Evolutionary conservation across 2,888 invertebrate genomes (phyloP), one percentile per base, ranked within the genome.

Genomic region (Trichacis sp.): DNA sequence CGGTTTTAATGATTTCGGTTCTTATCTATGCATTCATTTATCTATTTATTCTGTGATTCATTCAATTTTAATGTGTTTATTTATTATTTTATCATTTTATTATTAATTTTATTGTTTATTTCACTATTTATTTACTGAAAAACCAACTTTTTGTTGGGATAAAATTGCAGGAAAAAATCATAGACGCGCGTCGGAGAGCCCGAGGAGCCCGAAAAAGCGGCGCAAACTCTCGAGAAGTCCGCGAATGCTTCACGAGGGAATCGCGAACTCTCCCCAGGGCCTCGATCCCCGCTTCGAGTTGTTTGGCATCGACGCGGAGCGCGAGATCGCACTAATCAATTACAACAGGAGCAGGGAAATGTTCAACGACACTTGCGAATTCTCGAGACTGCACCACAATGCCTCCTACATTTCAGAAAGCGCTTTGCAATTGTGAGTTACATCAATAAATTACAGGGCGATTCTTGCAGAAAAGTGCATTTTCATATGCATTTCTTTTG

Each of bases 321-420:
- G 80, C 61, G 79, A 82, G 57, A 73, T 79, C 49, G 75, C 79
- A 18, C 68, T 81, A 68, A 79, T 84, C 58, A 78, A 79, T 71
- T 79, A 77, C 59, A 76, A 77, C 57, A 75, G 77, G 55, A 67
- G 77, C 46, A 74, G 77, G 36, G 79, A 81, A 63, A 75, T 76
- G 47, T 72, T 78, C 56, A 76, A 69, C 65, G 79, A 81, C 51
- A 70, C 74, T 64, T 77, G 73, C 73, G 79, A 82, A 51, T 80
- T 78, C 65, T 74, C 80, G 58, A 76, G 78, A 70, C 73, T 82
- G 67, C 77, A 82, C 76, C 82, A 73, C 74, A 83, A 81, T 76
- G 80, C 82, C 77, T 82, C 79, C 74, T 81, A 78, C 71, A 76
- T 82, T 72, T 77, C 82, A 45, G 79, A 81, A 72, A 82, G 77